Conservation (phyloP, 23 tunicate genomes). For the Styela plicata region DNA sequence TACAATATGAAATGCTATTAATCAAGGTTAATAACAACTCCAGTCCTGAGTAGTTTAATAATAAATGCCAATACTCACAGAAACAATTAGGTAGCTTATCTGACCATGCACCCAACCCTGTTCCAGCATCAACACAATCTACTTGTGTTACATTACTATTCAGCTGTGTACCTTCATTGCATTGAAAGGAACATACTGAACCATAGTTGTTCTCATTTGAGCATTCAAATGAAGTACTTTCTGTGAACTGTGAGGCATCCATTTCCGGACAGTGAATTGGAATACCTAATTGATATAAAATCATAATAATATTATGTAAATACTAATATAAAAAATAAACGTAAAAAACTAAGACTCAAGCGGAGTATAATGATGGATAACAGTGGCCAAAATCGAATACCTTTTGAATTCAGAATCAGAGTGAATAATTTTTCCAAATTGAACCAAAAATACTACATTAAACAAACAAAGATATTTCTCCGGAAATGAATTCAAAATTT, state of each 20-base stretch:
- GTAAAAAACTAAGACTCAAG: too few relatives aligned
- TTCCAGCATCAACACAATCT: conserved; percentile 3
- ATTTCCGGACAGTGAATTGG: not conserved
- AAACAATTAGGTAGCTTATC: not conserved
- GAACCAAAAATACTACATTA: too few relatives aligned
- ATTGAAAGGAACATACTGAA: not conserved
- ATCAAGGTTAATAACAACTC: not conserved
- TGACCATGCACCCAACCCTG: conserved; percentile 5
- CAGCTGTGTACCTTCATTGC: not conserved
- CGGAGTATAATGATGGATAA: too few relatives aligned
- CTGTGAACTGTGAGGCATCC: not conserved
- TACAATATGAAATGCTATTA: too few relatives aligned
- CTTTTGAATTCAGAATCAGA: too few relatives aligned
- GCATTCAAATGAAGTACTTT: not conserved
- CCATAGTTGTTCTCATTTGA: not conserved
- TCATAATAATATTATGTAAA: too few relatives aligned
- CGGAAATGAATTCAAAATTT: too few relatives aligned
- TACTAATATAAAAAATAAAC: too few relatives aligned
- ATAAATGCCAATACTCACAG: not conserved
- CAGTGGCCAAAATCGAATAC: too few relatives aligned
- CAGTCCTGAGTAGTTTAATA: not conserved
- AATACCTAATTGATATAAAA: too few relatives aligned
- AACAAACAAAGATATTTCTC: too few relatives aligned
- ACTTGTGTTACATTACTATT: not conserved
- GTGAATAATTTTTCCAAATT: too few relatives aligned